Evolutionary conservation across 2,888 invertebrate species (phyloP).

Genomic region (Rosalia funebris): DNA sequence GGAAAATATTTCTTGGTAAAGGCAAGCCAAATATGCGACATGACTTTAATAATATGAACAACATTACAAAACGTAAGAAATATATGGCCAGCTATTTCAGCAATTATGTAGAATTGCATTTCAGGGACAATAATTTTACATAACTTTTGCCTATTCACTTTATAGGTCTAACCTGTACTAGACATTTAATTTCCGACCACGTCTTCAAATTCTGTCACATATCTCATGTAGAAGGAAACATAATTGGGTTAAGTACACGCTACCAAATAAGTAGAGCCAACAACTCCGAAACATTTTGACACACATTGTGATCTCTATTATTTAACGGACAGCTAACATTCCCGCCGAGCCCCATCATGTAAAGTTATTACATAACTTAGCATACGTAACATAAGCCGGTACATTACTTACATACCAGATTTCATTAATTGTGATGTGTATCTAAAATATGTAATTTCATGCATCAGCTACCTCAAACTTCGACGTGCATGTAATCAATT

Average conservation of each 20-base stretch:
- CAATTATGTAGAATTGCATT: not conserved
- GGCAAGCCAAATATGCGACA: no score
- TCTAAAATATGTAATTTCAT: constrained; percentile 9
- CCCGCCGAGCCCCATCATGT: constrained; percentile 19
- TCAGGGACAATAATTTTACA: constrained; percentile 13
- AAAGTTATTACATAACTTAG: constrained; percentile 6
- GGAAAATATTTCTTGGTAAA: no score
- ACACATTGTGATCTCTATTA: constrained; percentile 8
- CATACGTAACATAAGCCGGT: constrained; percentile 3
- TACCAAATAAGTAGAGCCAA: constrained; percentile 11
- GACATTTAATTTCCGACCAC: constrained; percentile 16
- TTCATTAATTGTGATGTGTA: constrained; percentile 1
- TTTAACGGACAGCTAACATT: constrained; percentile 12
- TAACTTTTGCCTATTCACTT: constrained; percentile 8
- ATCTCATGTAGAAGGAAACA: constrained; percentile 12
- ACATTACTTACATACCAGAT: constrained; percentile 5
- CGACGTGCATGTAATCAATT: not conserved
- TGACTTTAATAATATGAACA: no score
- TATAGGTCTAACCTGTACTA: not conserved
- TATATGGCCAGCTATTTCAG: not conserved
- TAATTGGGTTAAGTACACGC: constrained; percentile 19
- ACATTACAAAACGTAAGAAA: not conserved
- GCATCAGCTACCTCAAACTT: not conserved
- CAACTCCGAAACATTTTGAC: constrained; percentile 14
- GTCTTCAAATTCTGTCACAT: constrained; percentile 10